Evolutionary conservation across 2,888 invertebrate genomes (phyloP).

Genomic region (Tineola bisselliella): DNA sequence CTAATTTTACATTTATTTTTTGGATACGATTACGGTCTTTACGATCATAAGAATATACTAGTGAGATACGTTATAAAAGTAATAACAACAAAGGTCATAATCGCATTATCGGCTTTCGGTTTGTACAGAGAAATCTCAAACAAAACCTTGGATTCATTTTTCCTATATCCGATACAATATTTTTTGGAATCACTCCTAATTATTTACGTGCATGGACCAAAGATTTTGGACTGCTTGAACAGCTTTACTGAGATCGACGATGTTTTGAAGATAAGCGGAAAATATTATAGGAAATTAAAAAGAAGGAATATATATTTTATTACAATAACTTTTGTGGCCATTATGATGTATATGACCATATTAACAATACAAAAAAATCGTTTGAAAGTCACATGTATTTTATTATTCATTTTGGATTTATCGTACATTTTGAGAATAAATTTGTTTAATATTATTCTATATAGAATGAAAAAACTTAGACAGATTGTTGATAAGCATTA

Average conservation of each 20-base stretch:
- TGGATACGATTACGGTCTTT: conserved; percentile 8
- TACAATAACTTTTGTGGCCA: background rate
- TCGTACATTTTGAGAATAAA: background rate
- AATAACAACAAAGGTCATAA: background rate
- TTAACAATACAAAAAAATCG: background rate
- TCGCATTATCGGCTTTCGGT: background rate
- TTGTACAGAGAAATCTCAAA: background rate
- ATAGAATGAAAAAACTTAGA: conserved; percentile 12
- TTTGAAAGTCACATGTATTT: background rate
- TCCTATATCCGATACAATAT: conserved; percentile 10
- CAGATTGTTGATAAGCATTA: conserved; percentile 18
- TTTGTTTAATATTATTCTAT: conserved; percentile 6
- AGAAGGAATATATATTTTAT: background rate
- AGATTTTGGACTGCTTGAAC: background rate
- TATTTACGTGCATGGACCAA: background rate
- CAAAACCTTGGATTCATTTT: background rate
- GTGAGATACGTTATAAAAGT: background rate
- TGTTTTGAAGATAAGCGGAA: background rate
- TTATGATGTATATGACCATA: background rate
- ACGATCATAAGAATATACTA: background rate
- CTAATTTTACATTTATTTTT: background rate
- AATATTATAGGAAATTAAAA: background rate
- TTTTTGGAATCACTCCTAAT: background rate
- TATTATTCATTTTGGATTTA: conserved; percentile 8
- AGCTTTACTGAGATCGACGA: conserved; percentile 4